phyloP scores from a whole-genome alignment of 2,888 invertebrate genomes.

The Clistopyga incitator region DNA sequence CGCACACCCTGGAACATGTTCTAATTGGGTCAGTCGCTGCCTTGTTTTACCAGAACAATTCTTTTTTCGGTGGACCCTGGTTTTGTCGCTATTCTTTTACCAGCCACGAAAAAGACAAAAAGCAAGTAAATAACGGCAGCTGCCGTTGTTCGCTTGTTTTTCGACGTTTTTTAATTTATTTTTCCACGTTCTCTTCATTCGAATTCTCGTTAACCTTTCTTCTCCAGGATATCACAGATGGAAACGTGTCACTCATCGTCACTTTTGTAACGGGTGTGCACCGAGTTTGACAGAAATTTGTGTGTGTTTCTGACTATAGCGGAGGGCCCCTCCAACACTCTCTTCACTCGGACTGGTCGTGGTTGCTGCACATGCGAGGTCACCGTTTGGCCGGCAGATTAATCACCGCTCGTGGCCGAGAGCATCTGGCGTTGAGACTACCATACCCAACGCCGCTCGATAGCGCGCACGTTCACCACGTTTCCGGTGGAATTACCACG shows the following conservation, averaged over 20 bases:
- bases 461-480: conserved; percentile 25
- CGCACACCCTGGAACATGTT: background rate
- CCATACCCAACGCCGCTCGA: conserved; percentile 37
- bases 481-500: background rate
- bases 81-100: background rate
- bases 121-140: background rate
- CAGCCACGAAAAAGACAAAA: no score
- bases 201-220: conserved; percentile 33
- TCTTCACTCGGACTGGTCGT: conserved; percentile 6
- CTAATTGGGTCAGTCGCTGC: conserved; percentile 10
- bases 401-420: conserved; percentile 39
- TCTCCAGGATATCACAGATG: conserved; percentile 12
- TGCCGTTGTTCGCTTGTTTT: background rate
- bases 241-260: conserved; percentile 33
- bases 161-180: conserved; percentile 1
- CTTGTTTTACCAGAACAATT: background rate
- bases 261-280: conserved; percentile 9
- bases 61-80: background rate
- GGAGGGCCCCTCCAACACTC: conserved; percentile 29
- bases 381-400: conserved; percentile 47
- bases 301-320: conserved; percentile 20
- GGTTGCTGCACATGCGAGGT: conserved; percentile 42
- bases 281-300: conserved; percentile 9
- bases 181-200: conserved; percentile 34
- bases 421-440: conserved; percentile 57